phyloP scores from a whole-genome alignment of 2,888 invertebrate genomes.

The Andrena flavipes region DNA sequence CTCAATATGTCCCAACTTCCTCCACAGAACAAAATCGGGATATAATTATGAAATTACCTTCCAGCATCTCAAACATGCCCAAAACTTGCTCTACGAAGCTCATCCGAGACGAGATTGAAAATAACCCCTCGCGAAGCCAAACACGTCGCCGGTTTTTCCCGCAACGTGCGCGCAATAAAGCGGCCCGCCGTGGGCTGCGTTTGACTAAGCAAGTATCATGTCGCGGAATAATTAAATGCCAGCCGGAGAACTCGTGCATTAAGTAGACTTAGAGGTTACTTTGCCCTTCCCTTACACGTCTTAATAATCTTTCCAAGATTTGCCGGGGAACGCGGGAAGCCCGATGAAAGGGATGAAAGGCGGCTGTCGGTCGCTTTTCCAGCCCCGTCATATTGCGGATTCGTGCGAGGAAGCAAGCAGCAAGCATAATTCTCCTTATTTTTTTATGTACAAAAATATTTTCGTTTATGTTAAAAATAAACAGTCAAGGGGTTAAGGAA shows the following conservation, averaged over 20 bases:
- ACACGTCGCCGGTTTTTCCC: constrained; percentile 10
- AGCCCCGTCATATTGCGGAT: constrained; percentile 49
- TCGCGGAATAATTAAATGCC: constrained; percentile 66
- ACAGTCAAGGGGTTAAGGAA: neutral
- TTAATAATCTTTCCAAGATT: constrained; percentile 68
- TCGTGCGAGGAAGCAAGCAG: constrained; percentile 28
- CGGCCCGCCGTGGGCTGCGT: constrained; percentile 12
- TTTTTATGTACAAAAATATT: no score
- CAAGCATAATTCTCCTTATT: constrained; percentile 19
- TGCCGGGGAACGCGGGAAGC: constrained; percentile 19
- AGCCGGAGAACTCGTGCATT: constrained; percentile 51
- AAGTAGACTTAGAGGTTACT: constrained; percentile 63
- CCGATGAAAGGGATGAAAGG: constrained; percentile 55
- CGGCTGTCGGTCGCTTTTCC: constrained; percentile 22
- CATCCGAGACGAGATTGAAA: constrained; percentile 13
- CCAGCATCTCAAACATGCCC: neutral
- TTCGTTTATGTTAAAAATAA: no score
- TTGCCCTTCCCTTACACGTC: constrained; percentile 56
- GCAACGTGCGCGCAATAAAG: constrained; percentile 28
- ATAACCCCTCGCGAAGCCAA: constrained; percentile 7
- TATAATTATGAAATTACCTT: neutral
- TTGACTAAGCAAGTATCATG: constrained; percentile 48
- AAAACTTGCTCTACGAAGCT: neutral
- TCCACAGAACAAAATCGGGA: neutral
- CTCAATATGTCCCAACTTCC: neutral